Conservation (phyloP, 2,113 vertebrate genomes). For the Arizona elegans region DNA sequence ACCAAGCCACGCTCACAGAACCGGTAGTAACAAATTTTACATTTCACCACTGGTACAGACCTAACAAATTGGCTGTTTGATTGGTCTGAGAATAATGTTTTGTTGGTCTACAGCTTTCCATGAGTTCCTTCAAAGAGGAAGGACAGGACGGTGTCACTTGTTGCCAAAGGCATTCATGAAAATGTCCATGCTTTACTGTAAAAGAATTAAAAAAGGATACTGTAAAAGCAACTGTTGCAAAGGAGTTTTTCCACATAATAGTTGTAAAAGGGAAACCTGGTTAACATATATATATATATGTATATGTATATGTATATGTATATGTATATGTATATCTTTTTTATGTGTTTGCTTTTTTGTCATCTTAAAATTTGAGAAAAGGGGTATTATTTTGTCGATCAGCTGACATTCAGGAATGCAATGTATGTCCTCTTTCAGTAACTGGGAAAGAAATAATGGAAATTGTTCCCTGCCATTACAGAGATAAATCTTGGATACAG, state of each 20-base stretch:
- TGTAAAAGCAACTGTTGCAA: not conserved
- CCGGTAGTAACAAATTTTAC: too few species aligned
- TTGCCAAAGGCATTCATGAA: not conserved
- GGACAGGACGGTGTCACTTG: not conserved
- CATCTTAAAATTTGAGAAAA: not conserved
- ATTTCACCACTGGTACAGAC: not conserved
- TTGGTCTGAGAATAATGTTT: not conserved
- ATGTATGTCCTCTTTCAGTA: not conserved
- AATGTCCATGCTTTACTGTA: not conserved
- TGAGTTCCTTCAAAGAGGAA: not conserved
- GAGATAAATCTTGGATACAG: conserved; percentile 86
- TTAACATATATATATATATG: not conserved
- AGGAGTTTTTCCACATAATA: not conserved
- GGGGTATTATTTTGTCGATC: not conserved
- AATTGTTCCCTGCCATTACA: conserved; percentile 37
- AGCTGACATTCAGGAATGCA: not conserved
- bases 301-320: too few species aligned
- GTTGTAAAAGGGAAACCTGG: not conserved
- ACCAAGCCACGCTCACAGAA: too few species aligned
- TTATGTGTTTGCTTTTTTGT: not conserved
- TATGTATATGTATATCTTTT: not conserved
- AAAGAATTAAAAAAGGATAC: not conserved
- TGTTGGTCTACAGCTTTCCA: not conserved
- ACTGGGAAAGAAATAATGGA: not conserved
- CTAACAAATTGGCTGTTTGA: not conserved